A percentile compares a stretch with the other conserved stretches of the same genome.
phyloP scores from a whole-genome alignment of 2,797 vertebrate genomes.

The Amblyopsis hoosieri region DNA sequence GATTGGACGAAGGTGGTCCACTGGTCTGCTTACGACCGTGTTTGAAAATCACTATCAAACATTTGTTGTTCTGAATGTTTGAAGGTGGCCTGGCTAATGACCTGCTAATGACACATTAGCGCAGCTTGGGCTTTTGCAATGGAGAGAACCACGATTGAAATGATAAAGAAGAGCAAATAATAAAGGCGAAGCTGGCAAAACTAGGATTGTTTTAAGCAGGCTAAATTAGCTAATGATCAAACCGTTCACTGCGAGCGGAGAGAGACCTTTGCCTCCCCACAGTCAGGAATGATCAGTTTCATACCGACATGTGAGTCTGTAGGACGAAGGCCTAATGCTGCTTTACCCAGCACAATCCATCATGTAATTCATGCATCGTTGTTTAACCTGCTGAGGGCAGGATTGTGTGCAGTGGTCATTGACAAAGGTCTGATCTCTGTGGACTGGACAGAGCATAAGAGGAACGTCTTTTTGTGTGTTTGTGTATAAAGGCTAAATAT shows the following conservation, averaged over 20 bases:
- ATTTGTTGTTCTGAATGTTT: neutral
- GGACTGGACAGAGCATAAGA: slow-evolving; percentile 53
- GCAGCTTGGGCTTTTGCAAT: too few relatives aligned
- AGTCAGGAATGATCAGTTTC: slow-evolving; percentile 27
- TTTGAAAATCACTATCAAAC: too few relatives aligned
- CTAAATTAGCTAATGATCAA: slow-evolving; percentile 13
- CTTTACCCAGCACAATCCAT: slow-evolving; percentile 50
- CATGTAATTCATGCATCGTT: slow-evolving; percentile 53
- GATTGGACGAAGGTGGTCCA: too few relatives aligned
- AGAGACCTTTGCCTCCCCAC: neutral
- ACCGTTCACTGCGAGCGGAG: slow-evolving; percentile 12
- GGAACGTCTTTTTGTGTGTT: slow-evolving; percentile 8
- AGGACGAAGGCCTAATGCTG: slow-evolving; percentile 31
- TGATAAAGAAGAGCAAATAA: too few relatives aligned
- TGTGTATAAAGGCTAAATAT: slow-evolving; percentile 39
- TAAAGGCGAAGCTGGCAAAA: neutral
- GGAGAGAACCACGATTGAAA: too few relatives aligned
- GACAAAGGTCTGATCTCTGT: slow-evolving; percentile 55
- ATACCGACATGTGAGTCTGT: slow-evolving; percentile 32
- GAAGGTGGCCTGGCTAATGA: too few relatives aligned
- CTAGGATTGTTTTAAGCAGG: too few relatives aligned
- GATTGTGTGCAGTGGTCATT: slow-evolving; percentile 48
- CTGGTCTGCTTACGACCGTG: too few relatives aligned
- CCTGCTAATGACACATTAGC: too few relatives aligned
- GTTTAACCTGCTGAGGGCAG: slow-evolving; percentile 39